A percentile compares a stretch with the other conserved stretches of the same genome.
Conservation (phyloP, 2,888 invertebrate genomes). For the Noctua pronuba region DNA sequence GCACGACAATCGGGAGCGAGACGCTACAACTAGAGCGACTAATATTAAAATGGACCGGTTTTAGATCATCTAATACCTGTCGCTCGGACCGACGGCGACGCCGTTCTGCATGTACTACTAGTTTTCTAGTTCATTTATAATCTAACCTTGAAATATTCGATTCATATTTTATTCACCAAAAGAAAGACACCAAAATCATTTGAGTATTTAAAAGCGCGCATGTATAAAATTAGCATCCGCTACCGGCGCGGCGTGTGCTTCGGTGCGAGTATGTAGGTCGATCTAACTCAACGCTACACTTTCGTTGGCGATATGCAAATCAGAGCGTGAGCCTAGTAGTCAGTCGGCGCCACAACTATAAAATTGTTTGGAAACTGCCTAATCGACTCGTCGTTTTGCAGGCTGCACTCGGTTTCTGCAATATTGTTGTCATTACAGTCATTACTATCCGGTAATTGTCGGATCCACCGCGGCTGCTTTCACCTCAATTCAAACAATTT, state of each 20-base stretch:
- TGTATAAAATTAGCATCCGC: slow-evolving; percentile 53
- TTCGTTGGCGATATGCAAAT: slow-evolving; percentile 87
- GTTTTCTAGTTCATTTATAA: slow-evolving; percentile 74
- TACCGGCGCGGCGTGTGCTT: slow-evolving; percentile 49
- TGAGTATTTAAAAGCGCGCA: slow-evolving; percentile 39
- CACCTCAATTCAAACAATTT: slow-evolving; percentile 81
- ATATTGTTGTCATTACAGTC: slow-evolving; percentile 78
- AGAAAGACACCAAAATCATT: slow-evolving; percentile 25
- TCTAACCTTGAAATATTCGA: slow-evolving; percentile 66
- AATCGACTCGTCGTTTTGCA: slow-evolving; percentile 70
- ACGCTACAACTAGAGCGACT: slow-evolving; percentile 86
- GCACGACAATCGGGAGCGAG: slow-evolving; percentile 88
- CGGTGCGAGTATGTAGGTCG: slow-evolving; percentile 75
- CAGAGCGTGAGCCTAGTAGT: slow-evolving; percentile 82
- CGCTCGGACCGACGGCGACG: slow-evolving; percentile 54
- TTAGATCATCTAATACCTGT: slow-evolving; percentile 74
- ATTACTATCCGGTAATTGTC: slow-evolving; percentile 78
- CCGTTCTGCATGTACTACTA: slow-evolving; percentile 76
- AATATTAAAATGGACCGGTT: slow-evolving; percentile 85
- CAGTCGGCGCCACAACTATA: slow-evolving; percentile 74
- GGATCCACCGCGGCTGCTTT: slow-evolving; percentile 77
- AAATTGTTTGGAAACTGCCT: slow-evolving; percentile 75
- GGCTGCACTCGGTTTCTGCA: slow-evolving; percentile 74
- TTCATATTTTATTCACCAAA: slow-evolving; percentile 53
- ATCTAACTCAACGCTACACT: slow-evolving; percentile 83